phyloP scores from a whole-genome alignment of 2,888 invertebrate species.

The Diarsia mendica region DNA sequence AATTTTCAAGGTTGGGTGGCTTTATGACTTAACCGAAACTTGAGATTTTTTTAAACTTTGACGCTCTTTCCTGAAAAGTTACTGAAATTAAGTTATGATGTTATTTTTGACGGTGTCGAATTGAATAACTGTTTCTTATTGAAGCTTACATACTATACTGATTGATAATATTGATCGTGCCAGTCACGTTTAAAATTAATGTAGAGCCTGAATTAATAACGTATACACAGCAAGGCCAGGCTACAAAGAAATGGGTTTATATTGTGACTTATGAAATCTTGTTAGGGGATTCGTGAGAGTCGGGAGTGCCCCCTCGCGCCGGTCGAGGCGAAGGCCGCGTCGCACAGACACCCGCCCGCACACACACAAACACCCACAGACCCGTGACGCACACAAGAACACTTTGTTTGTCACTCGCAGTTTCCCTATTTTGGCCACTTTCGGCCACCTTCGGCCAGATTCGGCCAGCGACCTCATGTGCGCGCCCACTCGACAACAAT shows the following conservation, averaged over 20 bases:
- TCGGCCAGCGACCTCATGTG: conserved; percentile 1
- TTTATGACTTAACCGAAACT: too few species aligned
- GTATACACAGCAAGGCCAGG: conserved; percentile 5
- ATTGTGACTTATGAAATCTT: conserved; percentile 33
- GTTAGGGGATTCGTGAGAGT: conserved; percentile 43
- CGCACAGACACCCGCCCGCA: conserved; percentile 13
- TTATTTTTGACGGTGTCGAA: not conserved
- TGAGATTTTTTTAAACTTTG: too few species aligned
- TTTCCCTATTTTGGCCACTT: conserved; percentile 27
- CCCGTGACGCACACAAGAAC: conserved; percentile 16
- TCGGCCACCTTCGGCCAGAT: conserved; percentile 31
- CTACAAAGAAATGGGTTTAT: conserved; percentile 16
- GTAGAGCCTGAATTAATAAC: conserved; percentile 35
- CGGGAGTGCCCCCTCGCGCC: conserved; percentile 39
- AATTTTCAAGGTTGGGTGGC: too few species aligned
- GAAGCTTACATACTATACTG: conserved; percentile 9
- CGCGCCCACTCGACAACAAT: not conserved
- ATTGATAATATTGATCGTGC: conserved; percentile 36
- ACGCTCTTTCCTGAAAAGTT: too few species aligned
- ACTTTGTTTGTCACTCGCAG: conserved; percentile 40
- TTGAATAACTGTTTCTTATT: not conserved
- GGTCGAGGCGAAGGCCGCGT: conserved; percentile 63
- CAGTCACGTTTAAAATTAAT: conserved; percentile 28
- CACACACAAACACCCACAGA: not conserved
- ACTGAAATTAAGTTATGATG: too few species aligned